A percentile compares a stretch with the other conserved stretches of the same genome.
These are phyloP conservation scores for Numenius arquata DNA, from an alignment of 2,113 vertebrate genomes.

Conservation along the genomic window DNA sequence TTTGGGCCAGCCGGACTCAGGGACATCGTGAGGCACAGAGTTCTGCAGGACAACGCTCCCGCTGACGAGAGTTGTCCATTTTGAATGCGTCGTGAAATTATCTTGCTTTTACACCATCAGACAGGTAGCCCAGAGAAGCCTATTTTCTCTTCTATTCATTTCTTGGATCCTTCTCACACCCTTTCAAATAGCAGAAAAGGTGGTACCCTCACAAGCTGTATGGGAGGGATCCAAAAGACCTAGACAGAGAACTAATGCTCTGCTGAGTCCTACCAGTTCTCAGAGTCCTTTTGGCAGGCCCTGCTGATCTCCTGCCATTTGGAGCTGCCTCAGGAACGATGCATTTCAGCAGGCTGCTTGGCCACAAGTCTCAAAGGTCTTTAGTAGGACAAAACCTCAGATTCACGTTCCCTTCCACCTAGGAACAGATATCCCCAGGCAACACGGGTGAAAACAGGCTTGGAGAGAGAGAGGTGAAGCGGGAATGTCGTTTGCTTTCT, in stretches of 20 bases:
- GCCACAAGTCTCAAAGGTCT: background rate
- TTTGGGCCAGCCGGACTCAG: accelerated
- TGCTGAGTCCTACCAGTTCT: background rate
- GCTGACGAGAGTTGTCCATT: background rate
- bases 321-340: background rate
- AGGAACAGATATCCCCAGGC: background rate
- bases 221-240: background rate
- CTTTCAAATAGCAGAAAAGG: background rate
- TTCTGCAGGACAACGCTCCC: background rate
- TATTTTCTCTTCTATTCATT: background rate
- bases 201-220: background rate
- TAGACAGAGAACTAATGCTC: background rate
- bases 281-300: background rate
- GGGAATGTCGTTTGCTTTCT: background rate
- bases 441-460: background rate
- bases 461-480: accelerated
- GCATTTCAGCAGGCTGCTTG: background rate
- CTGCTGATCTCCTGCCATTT: background rate
- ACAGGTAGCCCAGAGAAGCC: background rate
- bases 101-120: background rate
- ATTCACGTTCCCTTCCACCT: background rate
- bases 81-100: background rate
- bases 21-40: background rate
- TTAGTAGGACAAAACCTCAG: background rate
- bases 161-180: background rate